A percentile compares a stretch with the other conserved stretches of the same genome.
These are phyloP conservation scores for Melolontha melolontha DNA, from an alignment of 2,888 invertebrate genomes.

Conservation along the genomic window DNA sequence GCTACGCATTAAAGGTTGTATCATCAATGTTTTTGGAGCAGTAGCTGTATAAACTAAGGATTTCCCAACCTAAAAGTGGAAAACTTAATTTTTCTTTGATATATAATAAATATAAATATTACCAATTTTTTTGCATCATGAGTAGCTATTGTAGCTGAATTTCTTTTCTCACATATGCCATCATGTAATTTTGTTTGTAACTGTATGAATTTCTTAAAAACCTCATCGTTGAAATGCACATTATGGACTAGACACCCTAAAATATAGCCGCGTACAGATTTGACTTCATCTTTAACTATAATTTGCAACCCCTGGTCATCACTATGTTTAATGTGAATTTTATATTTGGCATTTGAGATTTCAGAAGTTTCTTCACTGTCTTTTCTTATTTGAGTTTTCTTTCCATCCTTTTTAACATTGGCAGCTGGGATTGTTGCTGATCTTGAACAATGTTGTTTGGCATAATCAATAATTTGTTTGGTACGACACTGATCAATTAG, in stretches of 20 bases:
- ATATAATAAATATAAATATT: constrained; percentile 32
- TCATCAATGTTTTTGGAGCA: constrained; percentile 72
- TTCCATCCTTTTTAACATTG: constrained; percentile 63
- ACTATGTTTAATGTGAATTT: constrained; percentile 57
- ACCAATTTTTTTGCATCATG: constrained; percentile 79
- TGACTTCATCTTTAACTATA: constrained; percentile 61
- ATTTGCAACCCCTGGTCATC: constrained; percentile 51
- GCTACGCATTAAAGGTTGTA: constrained; percentile 75
- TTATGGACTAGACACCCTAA: constrained; percentile 79
- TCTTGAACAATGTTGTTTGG: constrained; percentile 75
- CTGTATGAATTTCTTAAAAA: constrained; percentile 80
- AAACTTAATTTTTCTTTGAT: background rate
- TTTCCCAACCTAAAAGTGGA: constrained; percentile 61
- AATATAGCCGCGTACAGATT: constrained; percentile 76
- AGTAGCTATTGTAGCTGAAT: constrained; percentile 84
- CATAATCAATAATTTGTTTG: constrained; percentile 82
- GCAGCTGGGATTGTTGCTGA: constrained; percentile 56
- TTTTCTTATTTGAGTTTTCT: constrained; percentile 59
- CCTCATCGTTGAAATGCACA: constrained; percentile 72
- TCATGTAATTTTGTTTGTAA: constrained; percentile 84
- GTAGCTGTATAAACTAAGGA: constrained; percentile 77
- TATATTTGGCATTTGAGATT: constrained; percentile 59
- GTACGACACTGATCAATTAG: constrained; percentile 80
- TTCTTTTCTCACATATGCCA: constrained; percentile 81
- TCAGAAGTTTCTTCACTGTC: constrained; percentile 56